Base-by-base conservation (phyloP, 2,888 invertebrate species). In the Mesorhabditis belari region DNA sequence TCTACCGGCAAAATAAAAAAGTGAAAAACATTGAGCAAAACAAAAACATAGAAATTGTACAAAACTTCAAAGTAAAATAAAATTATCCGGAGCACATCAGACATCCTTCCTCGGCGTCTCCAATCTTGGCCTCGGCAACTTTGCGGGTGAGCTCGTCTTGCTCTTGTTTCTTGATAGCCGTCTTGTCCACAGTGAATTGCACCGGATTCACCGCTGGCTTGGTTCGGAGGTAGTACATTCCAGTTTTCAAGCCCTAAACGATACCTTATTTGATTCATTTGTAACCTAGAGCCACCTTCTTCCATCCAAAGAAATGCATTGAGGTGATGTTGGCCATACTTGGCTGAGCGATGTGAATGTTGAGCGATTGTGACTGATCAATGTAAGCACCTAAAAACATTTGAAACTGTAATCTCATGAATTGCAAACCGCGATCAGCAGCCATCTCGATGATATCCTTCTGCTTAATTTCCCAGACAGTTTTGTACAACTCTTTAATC, bases 271-370 rank as follows among this genome's bases (percentile, higher is more conserved):
- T 3, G 9, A 6, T 51, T 19, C 6, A 19, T 21, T 51, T 19
- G 12, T 9, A 51, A 17, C n/a, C 44, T n/a, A 4, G 61, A 62
- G 61, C 9, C 35, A 74, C 87, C 83, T 89, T 86, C 84, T 90
- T 89, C 98, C 98, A 98, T 0, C 91, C 91, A 82, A 91, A 91
- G 83, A 98, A 98, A 83, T 99, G 98, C 87, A 99, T 96, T 2
- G 95, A 95, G 2, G 93, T 91, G 59, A 98, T 85, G 81, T 92
- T 92, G 4, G 90, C 92, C 81, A 91, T 91, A 80, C 89, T 91
- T 4, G 98, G 92, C 81, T 91, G 89, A 4, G 92, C 94, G 62
- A 99, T 91, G 83, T 96, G 94, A 69, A 99, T 88, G 82, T 98
- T 99, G 74, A 99, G 87, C 0, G 94, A 94, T 81, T 99, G 98